These are phyloP conservation scores for Phyllostomus discolor DNA, from an alignment of 2,113 vertebrate genomes.

Conservation along the genomic window DNA sequence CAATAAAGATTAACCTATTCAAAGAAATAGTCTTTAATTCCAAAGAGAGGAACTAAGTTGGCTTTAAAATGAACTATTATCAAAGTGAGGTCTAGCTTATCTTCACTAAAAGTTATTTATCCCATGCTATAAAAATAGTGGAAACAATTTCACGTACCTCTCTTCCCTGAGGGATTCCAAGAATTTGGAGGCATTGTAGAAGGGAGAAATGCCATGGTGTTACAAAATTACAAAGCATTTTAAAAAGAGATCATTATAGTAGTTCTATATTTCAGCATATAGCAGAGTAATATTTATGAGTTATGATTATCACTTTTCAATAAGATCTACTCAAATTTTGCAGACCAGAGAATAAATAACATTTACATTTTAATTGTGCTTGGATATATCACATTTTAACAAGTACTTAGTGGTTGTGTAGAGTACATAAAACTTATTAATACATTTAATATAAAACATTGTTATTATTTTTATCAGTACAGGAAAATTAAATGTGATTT, in stretches of 20 bases:
- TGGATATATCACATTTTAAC: background rate
- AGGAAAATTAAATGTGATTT: background rate
- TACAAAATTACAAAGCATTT: constrained; percentile 73
- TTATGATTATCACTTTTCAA: constrained; percentile 3
- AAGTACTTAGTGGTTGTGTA: background rate
- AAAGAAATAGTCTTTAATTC: constrained; percentile 34
- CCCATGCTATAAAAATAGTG: constrained; percentile 42
- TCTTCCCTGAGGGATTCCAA: constrained; percentile 84
- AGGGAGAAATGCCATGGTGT: constrained; percentile 68
- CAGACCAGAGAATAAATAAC: background rate
- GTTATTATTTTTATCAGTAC: constrained; percentile 14
- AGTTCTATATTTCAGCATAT: constrained; percentile 12
- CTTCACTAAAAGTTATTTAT: constrained; percentile 21
- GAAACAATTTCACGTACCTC: constrained; percentile 80
- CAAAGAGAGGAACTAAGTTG: constrained; percentile 28
- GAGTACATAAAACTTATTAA: background rate
- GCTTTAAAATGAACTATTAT: constrained; percentile 44
- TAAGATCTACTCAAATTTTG: background rate
- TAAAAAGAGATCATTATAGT: constrained; percentile 20
- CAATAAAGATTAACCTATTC: background rate
- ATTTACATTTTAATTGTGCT: constrained; percentile 3
- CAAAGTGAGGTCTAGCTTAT: constrained; percentile 4
- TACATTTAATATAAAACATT: background rate
- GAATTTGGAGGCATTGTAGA: constrained; percentile 79
- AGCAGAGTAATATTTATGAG: background rate